Evolutionary conservation across 2,113 vertebrate genomes (phyloP), one percentile per base, ranked within the genome.

Genomic region (Neoarius graeffei): DNA sequence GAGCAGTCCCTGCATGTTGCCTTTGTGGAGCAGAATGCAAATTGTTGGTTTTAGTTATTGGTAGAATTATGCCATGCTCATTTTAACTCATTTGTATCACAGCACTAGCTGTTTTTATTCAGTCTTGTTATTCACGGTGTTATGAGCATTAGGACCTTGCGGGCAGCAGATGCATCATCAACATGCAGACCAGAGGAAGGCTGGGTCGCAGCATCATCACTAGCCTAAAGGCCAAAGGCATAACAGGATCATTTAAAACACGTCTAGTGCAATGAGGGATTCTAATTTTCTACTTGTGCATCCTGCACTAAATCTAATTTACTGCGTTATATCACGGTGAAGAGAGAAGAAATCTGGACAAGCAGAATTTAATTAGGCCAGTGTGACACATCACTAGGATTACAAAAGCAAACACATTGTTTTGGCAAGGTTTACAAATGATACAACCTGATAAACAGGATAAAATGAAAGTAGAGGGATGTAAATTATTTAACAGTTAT

Each of bases 141-240:
- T 87, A 74, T 92, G 91, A 91, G 94, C 92, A 92, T 94, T 91
- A 85, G 92, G 92, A 90, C 85, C 90, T 92, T 92, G 90, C 85
- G 86, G 86, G 94, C 89, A 69, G 92, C 89, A 88, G 92, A 93
- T 52, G 74, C 30, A 89, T 92, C 93, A 77, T 93, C 92, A 57
- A 92, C 88, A 91, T 92, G 89, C 84, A 93, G 89, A 88, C 89
- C 89, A 92, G 93, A 92, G 89, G 92, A 92, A 87, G 93, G 90
- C 92, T 93, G 93, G 91, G 93, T 93, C 89, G 90, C 91, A 81
- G 91, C 91, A 88, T 93, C 94, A 88, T 95, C 93, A 84, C 92
- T 93, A 92, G 93, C 94, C 94, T 95, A 93, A 91, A 92, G 48
- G 92, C 88, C 93, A 89, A 91, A 94, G 91, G 92, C 91, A 89